Percentiles rank a stretch among this genome's conserved stretches.
These are phyloP conservation scores for Syritta pipiens DNA, from an alignment of 2,888 invertebrate genomes.

Conservation along the genomic window DNA sequence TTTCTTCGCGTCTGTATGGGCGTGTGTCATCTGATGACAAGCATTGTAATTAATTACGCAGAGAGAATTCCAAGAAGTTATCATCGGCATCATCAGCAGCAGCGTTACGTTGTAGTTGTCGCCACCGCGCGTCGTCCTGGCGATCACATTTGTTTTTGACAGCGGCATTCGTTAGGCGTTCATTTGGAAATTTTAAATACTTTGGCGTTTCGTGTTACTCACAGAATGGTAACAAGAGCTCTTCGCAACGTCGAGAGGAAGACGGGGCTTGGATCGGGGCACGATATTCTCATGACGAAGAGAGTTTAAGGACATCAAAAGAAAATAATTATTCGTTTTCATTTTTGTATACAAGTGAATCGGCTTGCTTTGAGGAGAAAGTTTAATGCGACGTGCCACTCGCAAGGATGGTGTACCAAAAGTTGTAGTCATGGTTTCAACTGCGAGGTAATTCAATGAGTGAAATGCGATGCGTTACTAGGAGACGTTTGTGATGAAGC, in stretches of 20 bases:
- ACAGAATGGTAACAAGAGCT: constrained; percentile 2
- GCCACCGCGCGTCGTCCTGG: constrained; percentile 20
- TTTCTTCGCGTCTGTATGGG: constrained; percentile 35
- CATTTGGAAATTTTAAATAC: constrained; percentile 58
- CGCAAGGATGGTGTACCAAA: too few species aligned
- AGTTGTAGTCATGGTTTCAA: too few species aligned
- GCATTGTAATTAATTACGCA: constrained; percentile 64
- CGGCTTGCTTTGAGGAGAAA: too few species aligned
- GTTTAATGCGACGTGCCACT: too few species aligned
- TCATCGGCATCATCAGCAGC: constrained; percentile 54
- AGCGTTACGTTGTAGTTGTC: neutral
- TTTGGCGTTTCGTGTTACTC: constrained; percentile 9
- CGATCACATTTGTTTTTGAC: constrained; percentile 44
- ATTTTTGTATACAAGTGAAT: too few species aligned
- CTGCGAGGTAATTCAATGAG: too few species aligned
- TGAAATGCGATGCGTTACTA: too few species aligned
- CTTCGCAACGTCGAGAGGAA: neutral
- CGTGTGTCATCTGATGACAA: constrained; percentile 62
- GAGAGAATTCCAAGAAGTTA: constrained; percentile 63
- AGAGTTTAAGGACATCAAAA: constrained; percentile 30
- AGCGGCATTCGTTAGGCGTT: constrained; percentile 47
- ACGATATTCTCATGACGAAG: neutral
- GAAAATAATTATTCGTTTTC: constrained; percentile 8
- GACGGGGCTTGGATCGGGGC: neutral
- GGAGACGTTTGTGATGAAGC: too few species aligned